Conservation (phyloP, 2,888 invertebrate genomes). For the Nomada ferruginata region DNA sequence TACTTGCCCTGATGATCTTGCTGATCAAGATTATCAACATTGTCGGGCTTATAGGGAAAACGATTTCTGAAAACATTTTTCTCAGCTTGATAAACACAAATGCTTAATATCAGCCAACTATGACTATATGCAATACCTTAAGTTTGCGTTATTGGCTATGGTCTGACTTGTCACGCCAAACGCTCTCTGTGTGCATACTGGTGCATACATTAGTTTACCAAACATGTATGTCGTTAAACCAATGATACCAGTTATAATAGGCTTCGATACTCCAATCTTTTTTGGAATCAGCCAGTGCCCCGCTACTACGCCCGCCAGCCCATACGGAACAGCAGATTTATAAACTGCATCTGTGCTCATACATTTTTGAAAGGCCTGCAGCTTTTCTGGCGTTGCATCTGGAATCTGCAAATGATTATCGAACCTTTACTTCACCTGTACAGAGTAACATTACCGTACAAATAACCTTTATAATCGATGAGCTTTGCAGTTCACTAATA, state of each 20-base stretch:
- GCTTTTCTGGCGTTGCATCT: not conserved
- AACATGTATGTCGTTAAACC: fast-evolving
- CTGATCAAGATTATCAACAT: too few species aligned
- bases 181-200: not conserved
- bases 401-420: constrained; percentile 18
- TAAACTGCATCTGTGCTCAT: constrained; percentile 19
- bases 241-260: fast-evolving
- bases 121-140: not conserved
- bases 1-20: not conserved
- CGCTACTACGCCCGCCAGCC: fast-evolving
- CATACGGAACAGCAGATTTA: not conserved
- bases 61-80: not conserved
- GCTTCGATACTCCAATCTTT: fast-evolving
- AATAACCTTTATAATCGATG: too few species aligned
- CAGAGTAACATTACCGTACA: not conserved
- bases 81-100: not conserved
- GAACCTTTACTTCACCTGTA: not conserved
- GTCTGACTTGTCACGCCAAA: fast-evolving
- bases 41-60: too few species aligned
- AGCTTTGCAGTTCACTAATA: not conserved
- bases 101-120: not conserved
- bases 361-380: not conserved
- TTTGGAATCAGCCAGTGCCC: not conserved
- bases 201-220: not conserved
- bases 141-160: too few species aligned